Conservation (phyloP, 2,888 invertebrate species). For the Homarus gammarus region DNA sequence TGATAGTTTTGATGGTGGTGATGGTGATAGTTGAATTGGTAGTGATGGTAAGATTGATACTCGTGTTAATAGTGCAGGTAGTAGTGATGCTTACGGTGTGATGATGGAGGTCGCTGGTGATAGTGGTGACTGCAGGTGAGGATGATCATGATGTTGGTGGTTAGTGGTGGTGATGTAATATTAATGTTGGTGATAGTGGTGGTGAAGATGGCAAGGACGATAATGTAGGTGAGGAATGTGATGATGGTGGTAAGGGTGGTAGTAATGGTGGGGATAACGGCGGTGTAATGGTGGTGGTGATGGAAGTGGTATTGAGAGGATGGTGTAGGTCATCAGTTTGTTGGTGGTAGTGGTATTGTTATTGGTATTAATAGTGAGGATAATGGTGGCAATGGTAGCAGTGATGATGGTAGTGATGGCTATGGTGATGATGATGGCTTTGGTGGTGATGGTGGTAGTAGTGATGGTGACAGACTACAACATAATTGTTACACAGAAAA, state of each 20-base stretch:
- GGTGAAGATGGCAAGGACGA: background rate
- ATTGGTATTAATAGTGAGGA: background rate
- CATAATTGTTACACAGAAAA: background rate
- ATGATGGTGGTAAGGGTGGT: background rate
- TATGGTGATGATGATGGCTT: background rate
- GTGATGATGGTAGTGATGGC: background rate
- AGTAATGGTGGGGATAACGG: background rate
- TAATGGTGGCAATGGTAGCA: background rate
- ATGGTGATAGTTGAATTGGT: background rate
- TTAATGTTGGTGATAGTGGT: background rate
- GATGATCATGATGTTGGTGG: background rate
- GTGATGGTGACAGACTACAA: background rate
- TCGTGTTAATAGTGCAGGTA: background rate
- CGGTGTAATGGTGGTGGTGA: background rate
- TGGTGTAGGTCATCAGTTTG: too few species aligned
- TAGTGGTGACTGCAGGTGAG: background rate
- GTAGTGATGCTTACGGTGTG: too few species aligned
- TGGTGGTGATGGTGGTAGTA: background rate
- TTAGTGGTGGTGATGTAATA: background rate
- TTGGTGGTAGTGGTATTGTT: too few species aligned
- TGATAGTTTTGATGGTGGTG: background rate
- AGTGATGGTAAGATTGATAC: background rate
- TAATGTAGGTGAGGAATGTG: background rate
- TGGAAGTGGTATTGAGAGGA: background rate
- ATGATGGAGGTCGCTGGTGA: too few species aligned